Conservation (phyloP, 2,888 invertebrate species). For the Epinotia bilunana region DNA sequence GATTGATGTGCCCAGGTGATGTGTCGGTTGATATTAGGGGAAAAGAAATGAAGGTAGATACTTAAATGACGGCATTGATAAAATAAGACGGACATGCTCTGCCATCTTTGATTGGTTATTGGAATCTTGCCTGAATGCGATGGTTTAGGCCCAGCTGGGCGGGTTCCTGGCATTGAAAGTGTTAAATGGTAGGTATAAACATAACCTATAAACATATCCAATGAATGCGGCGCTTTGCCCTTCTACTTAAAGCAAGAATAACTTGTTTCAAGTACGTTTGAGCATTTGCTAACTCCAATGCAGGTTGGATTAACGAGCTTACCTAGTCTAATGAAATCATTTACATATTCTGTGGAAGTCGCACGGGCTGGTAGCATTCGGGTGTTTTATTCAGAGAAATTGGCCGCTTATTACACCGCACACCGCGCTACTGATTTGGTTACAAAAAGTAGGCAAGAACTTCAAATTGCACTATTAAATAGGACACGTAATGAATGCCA, state of each 20-base stretch:
- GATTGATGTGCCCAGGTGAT: slow-evolving; percentile 59
- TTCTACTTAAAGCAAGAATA: not conserved
- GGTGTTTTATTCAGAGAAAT: slow-evolving; percentile 19
- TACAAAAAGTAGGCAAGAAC: not conserved
- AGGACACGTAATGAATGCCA: too few relatives aligned
- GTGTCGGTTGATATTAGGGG: slow-evolving; percentile 30
- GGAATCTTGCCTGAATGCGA: not conserved
- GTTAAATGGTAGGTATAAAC: too few relatives aligned
- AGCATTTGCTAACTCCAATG: slow-evolving; percentile 13
- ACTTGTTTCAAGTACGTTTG: not conserved
- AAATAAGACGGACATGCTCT: not conserved
- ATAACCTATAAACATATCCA: not conserved
- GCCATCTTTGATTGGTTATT: not conserved
- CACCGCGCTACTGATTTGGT: slow-evolving; percentile 9
- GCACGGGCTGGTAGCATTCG: slow-evolving; percentile 9
- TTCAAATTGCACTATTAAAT: too few relatives aligned
- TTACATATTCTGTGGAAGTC: slow-evolving; percentile 39
- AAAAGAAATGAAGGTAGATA: slow-evolving; percentile 6
- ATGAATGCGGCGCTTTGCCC: not conserved
- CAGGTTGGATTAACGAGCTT: slow-evolving; percentile 40
- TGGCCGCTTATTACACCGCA: slow-evolving; percentile 29
- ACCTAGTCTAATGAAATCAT: slow-evolving; percentile 41
- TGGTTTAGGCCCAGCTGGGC: too few relatives aligned
- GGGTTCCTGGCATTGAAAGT: too few relatives aligned
- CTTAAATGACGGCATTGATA: not conserved